Percentiles rank a stretch among this genome's conserved stretches.
Conservation (phyloP, 2,113 vertebrate genomes). For the Notothenia rossii region DNA sequence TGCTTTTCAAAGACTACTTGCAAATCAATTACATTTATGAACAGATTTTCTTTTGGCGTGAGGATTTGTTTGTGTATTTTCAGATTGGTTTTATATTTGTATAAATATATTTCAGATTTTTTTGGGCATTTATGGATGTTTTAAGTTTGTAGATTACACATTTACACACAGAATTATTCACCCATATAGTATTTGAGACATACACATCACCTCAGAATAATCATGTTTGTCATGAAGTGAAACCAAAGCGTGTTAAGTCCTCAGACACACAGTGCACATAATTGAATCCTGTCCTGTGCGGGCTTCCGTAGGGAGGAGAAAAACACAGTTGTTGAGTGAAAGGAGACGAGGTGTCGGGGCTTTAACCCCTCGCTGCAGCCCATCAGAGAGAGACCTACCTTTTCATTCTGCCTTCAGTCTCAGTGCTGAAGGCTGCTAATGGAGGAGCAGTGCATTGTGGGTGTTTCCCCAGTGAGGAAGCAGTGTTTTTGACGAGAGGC, state of each 20-base stretch:
- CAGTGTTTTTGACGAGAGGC: conserved; percentile 1
- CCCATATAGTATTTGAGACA: no score
- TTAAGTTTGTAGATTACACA: no score
- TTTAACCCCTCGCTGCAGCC: conserved; percentile 6
- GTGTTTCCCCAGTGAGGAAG: conserved; percentile 7
- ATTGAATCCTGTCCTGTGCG: not conserved
- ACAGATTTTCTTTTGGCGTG: no score
- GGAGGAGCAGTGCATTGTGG: conserved; percentile 46
- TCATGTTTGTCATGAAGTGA: not conserved
- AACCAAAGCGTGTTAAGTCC: not conserved
- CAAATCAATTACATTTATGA: no score
- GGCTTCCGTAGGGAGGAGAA: not conserved
- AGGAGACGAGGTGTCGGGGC: not conserved
- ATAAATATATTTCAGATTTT: no score
- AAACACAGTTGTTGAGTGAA: conserved; percentile 31
- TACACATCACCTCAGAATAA: not conserved
- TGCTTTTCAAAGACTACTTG: no score
- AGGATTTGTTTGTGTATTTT: no score
- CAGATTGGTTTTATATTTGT: no score
- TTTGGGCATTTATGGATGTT: no score
- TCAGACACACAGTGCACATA: not conserved
- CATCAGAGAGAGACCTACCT: not conserved
- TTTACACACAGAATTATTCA: no score
- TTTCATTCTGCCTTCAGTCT: not conserved
- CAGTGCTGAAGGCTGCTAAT: not conserved